Conservation (phyloP, 1,140 invertebrate genomes). For the Drosophila sp. region DNA sequence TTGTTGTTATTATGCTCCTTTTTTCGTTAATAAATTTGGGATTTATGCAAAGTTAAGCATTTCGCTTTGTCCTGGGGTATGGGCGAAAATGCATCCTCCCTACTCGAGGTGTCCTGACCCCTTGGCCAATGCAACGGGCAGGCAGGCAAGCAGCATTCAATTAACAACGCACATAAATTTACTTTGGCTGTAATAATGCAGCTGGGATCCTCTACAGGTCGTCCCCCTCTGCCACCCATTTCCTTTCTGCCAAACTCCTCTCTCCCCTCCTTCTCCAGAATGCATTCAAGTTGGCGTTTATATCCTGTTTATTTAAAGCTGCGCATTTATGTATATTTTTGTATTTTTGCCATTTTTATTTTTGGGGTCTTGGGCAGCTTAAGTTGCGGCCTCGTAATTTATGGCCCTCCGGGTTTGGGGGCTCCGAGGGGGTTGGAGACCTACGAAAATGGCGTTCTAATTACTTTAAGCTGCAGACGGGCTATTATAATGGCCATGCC, state of each 20-base stretch:
- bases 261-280: background rate
- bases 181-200: constrained; percentile 76
- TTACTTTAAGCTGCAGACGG: constrained; percentile 76
- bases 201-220: constrained; percentile 59
- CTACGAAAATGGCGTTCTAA: constrained; percentile 72
- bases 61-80: constrained; percentile 13
- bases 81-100: background rate
- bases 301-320: constrained; percentile 73
- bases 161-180: constrained; percentile 78
- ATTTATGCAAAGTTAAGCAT: constrained; percentile 62
- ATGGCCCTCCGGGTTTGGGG: constrained; percentile 27
- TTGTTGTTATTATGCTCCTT: constrained; percentile 13
- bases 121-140: constrained; percentile 20
- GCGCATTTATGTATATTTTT: constrained; percentile 50
- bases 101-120: constrained; percentile 50
- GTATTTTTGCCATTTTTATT: constrained; percentile 20
- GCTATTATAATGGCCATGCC: constrained; percentile 55
- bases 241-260: background rate
- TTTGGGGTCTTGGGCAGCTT: constrained; percentile 52
- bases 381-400: constrained; percentile 68
- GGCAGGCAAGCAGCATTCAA: constrained; percentile 57
- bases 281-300: constrained; percentile 38
- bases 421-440: constrained; percentile 3
- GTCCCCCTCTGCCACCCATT: constrained; percentile 13
- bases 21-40: constrained; percentile 72